Evolutionary conservation across 2,113 vertebrate species (phyloP).

Genomic region (Octodon degus): DNA sequence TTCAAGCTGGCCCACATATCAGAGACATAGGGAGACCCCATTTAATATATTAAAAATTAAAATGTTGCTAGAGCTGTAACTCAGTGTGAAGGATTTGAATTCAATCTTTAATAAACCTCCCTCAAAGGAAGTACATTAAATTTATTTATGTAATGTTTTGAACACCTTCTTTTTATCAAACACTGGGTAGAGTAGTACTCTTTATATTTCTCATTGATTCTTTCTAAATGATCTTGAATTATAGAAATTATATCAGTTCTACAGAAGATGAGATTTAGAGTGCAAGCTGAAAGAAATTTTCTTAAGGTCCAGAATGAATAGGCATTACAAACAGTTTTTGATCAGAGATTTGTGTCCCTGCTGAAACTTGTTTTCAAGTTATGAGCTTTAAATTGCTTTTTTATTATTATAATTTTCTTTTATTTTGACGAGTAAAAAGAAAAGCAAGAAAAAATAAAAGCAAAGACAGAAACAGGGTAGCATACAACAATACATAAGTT

Average conservation of each 20-base stretch:
- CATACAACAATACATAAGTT: too few species aligned
- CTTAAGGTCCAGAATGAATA: background rate
- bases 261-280: background rate
- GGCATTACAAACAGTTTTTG: background rate
- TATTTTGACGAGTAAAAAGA: too few species aligned
- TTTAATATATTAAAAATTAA: background rate
- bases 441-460: too few species aligned
- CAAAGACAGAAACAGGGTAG: too few species aligned
- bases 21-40: background rate
- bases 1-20: background rate
- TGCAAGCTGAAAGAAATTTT: background rate
- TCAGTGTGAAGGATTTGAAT: background rate
- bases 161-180: background rate
- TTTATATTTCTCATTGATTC: background rate
- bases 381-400: too few species aligned
- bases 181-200: fast-evolving
- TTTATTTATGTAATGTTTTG: background rate
- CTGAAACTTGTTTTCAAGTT: background rate
- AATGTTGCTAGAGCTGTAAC: background rate
- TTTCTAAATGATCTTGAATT: background rate
- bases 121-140: background rate
- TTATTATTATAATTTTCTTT: too few species aligned
- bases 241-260: background rate
- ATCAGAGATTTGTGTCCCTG: background rate
- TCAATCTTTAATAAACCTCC: background rate